Evolutionary conservation across 2,113 vertebrate species (phyloP).

Genomic region (Morone saxatilis): DNA sequence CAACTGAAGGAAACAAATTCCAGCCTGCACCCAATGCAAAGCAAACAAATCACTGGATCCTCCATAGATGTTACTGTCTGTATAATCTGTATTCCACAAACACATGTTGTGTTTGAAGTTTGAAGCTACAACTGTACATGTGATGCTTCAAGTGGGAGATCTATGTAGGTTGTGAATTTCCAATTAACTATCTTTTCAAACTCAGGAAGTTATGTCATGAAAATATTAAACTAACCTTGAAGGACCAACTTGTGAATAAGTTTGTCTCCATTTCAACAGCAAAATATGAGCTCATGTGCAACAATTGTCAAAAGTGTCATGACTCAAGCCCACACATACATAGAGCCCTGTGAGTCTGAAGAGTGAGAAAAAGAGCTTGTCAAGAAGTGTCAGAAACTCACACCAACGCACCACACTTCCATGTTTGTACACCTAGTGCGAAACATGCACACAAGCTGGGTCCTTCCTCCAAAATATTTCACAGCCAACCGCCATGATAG

Average conservation of each 20-base stretch:
- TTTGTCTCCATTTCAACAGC: not conserved
- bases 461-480: constrained; percentile 19
- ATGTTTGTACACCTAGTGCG: constrained; percentile 27
- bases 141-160: not conserved
- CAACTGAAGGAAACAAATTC: not conserved
- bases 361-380: constrained; percentile 40
- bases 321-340: constrained; percentile 40
- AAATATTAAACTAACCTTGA: not conserved
- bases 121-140: not conserved
- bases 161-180: not conserved
- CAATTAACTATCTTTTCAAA: not conserved
- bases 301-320: constrained; percentile 22
- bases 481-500: constrained; percentile 27
- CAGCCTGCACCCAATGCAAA: not conserved
- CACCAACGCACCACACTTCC: constrained; percentile 52
- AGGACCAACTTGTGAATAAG: not conserved
- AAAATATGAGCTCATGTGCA: constrained; percentile 20
- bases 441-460: constrained; percentile 20
- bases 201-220: not conserved
- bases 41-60: not conserved
- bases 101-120: not conserved
- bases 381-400: constrained; percentile 52
- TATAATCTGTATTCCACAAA: not conserved
- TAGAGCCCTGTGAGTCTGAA: constrained; percentile 24
- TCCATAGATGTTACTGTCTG: not conserved